phyloP scores from a whole-genome alignment of 2,888 invertebrate genomes.

The Lagria hirta region DNA sequence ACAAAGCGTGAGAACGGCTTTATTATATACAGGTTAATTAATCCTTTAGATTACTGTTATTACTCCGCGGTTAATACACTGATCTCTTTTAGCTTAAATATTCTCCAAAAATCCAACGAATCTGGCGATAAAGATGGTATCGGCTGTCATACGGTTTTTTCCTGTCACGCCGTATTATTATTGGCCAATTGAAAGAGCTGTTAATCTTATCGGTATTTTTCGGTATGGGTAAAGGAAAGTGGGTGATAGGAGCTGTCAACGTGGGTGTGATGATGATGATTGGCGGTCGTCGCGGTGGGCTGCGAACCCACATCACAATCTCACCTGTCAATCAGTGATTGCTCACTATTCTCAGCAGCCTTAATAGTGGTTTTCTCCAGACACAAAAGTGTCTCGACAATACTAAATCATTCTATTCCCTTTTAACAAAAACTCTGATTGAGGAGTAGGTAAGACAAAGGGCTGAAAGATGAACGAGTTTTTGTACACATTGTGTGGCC shows the following conservation, averaged over 20 bases:
- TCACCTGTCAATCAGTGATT: slow-evolving; percentile 6
- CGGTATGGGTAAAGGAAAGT: not conserved
- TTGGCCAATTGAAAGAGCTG: not conserved
- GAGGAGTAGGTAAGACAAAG: too few relatives aligned
- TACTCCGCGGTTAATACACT: too few relatives aligned
- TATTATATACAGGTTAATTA: slow-evolving; percentile 25
- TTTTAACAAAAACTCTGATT: too few relatives aligned
- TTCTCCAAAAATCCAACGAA: not conserved
- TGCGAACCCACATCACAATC: slow-evolving; percentile 5
- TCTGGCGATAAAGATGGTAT: too few relatives aligned
- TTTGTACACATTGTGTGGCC: too few relatives aligned
- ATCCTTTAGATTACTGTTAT: slow-evolving; percentile 17
- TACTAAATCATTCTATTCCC: too few relatives aligned
- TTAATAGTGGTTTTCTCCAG: too few relatives aligned
- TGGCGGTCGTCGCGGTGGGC: slow-evolving; percentile 9
- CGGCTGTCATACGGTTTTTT: too few relatives aligned
- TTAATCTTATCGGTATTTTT: slow-evolving; percentile 2
- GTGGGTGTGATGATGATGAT: slow-evolving; percentile 10
- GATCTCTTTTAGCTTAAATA: slow-evolving; percentile 4
- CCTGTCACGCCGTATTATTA: not conserved
- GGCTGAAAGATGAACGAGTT: too few relatives aligned
- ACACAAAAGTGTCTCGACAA: too few relatives aligned
- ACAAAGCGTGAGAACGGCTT: slow-evolving; percentile 28
- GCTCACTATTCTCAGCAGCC: too few relatives aligned
- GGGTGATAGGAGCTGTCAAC: slow-evolving; percentile 1